A percentile compares a stretch with the other conserved stretches of the same genome.
Conservation (phyloP, 2,113 vertebrate species). For the Triplophysa siluroides region DNA sequence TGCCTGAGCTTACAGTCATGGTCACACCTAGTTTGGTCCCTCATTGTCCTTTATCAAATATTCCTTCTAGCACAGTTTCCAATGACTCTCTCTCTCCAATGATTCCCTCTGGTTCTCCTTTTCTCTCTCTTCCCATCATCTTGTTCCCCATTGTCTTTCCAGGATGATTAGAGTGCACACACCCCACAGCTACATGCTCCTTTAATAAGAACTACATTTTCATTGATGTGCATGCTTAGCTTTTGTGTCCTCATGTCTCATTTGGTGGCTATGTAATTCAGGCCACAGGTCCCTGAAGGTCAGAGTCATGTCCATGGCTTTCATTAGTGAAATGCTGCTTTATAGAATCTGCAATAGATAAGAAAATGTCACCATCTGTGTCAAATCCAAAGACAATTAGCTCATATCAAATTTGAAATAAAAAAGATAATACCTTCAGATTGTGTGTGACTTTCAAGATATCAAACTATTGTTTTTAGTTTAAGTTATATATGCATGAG, state of each 20-base stretch:
- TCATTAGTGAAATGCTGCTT: conserved; percentile 66
- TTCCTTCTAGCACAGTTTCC: background rate
- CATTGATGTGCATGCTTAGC: conserved; percentile 40
- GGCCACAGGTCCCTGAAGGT: conserved; percentile 69
- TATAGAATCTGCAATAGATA: conserved; percentile 48
- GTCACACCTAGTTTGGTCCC: background rate
- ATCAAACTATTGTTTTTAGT: background rate
- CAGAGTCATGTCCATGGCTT: conserved; percentile 66
- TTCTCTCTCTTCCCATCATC: background rate
- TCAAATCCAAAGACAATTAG: conserved; percentile 55
- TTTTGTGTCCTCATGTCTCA: conserved; percentile 41
- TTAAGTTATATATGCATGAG: background rate
- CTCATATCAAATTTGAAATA: background rate
- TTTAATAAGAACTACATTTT: conserved; percentile 42
- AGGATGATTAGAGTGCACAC: conserved; percentile 33
- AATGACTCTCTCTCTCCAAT: conserved; percentile 15
- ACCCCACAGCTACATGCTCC: conserved; percentile 33
- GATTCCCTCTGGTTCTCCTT: background rate
- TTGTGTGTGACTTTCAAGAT: background rate
- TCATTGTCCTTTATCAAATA: conserved; percentile 19
- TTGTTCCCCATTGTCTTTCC: conserved; percentile 21
- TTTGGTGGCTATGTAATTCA: conserved; percentile 66
- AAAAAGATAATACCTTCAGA: background rate
- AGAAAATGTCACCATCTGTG: conserved; percentile 69
- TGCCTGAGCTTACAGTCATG: background rate